Percentiles rank a stretch among this genome's conserved stretches.
These are phyloP conservation scores for Poecilia latipinna DNA, from an alignment of 2,113 vertebrate genomes.

Conservation along the genomic window DNA sequence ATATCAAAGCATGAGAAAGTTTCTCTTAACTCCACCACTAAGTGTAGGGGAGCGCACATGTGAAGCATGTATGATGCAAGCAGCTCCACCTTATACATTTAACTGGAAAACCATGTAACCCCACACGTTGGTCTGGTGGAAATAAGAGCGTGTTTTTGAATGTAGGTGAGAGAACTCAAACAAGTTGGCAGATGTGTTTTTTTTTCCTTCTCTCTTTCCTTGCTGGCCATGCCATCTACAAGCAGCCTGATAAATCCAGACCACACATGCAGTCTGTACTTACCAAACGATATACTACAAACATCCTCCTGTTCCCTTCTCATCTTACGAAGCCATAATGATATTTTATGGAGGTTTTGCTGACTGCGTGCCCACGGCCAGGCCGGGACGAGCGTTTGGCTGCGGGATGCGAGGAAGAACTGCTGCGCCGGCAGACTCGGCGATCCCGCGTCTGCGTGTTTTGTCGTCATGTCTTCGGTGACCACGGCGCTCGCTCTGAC, in stretches of 20 bases:
- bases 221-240: conserved; percentile 21
- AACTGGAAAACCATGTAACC: conserved; percentile 47
- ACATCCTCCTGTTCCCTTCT: conserved; percentile 71
- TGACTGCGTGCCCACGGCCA: conserved; percentile 69
- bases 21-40: conserved; percentile 73
- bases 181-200: conserved; percentile 44
- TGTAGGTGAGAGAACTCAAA: conserved; percentile 49
- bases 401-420: conserved; percentile 55
- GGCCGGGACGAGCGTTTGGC: conserved; percentile 59
- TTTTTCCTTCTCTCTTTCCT: neutral
- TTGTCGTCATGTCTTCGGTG: conserved; percentile 68
- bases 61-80: conserved; percentile 64
- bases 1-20: conserved; percentile 81
- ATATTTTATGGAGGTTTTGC: conserved; percentile 74
- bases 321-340: conserved; percentile 73
- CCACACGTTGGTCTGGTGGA: conserved; percentile 36
- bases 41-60: conserved; percentile 62
- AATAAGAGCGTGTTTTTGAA: conserved; percentile 24
- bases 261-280: conserved; percentile 78
- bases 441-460: conserved; percentile 69
- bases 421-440: conserved; percentile 71
- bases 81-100: conserved; percentile 59
- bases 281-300: conserved; percentile 70
- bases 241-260: conserved; percentile 65
- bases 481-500: conserved; percentile 51